Evolutionary conservation across 2,113 vertebrate species (phyloP), one percentile per base, ranked within the genome.

Genomic region (Eonycteris spelaea): DNA sequence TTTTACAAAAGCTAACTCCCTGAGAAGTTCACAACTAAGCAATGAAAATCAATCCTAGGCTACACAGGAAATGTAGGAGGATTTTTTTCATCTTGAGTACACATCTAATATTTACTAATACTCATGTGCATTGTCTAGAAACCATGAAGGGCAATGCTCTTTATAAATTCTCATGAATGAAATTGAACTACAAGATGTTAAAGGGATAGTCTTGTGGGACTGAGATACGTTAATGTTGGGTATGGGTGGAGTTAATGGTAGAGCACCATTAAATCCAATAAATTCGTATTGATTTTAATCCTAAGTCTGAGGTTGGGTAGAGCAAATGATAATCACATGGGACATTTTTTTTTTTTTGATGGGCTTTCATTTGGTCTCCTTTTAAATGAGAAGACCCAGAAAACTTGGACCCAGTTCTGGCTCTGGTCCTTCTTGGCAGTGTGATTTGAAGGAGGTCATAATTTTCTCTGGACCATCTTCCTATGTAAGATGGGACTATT

Each of bases 1-100:
- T 6, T 86, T 70, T 93, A 40, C 35, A 51, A 93, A 91, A 57
- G 16, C 22, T 24, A 0, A 55, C 51, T 94, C 87, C 94, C 95
- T 96, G 86, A 91, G 91, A 96, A 88, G 59, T 95, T 95, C 91
- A 51, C 98, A 97, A 95, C 84, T 82, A 95, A 43, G 4, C 33
- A 96, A 93, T 95, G 74, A 97, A 98, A 98, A 97, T 97, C 88
- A 97, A 84, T 96, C 84, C 67, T 74, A 96, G 95, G 71, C 92
- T 91, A 97, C 53, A 88, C 2, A 95, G 45, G 74, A 95, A 67
- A n/a, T 2, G 18, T 48, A 93, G 94, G 96, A 91, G 24, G 57
- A 75, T 94, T 90, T 94, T 79, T 87, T 15, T 14, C 93, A 70
- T 95, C 90, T 93, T 1, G 0, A 94, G 30, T 51, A 57, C 0